Base-by-base conservation (phyloP, 2,797 vertebrate species). In the Phalloptychus januarius region DNA sequence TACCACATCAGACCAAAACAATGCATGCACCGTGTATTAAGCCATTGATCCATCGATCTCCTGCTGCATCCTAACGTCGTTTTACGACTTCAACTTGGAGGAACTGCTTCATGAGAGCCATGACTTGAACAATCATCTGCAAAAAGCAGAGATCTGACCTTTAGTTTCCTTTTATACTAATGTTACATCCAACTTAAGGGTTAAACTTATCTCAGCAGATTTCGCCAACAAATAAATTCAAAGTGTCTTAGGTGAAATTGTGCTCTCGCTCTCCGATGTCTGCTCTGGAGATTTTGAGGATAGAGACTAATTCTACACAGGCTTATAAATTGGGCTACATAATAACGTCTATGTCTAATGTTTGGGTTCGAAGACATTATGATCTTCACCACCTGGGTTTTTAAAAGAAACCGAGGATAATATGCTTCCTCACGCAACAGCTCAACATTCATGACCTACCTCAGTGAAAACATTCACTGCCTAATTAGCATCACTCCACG, bases 271-370 rank as follows among this genome's bases (percentile, higher is more conserved):
- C 63, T 40, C 63, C 2, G 1, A 40, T n/a, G 10, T 67, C 20
- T 18, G 0, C 4, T 10, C 20, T 67, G 3, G 63, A 40, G 18
- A 25, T 25, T 40, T 25, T n/a, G 23, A 16, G 40, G n/a, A 44
- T 13, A 25, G 16, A 23, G n/a, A 81, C 11, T 28, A 76, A 75
- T 78, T 83, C 67, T 63, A 54, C 38, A 33, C 16, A 45, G 77
- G 81, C 58, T 77, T 69, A 82, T 2, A 71, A 82, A 83, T 33
- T 11, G 65, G 50, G 74, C 23, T 15, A 40, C 7, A 20, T n/a
- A 31, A 54, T 52, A 11, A 42, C 33, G 16, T 23, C 48, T 33
- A 42, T 5, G 25, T 38, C 18, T 16, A 25, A 23, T 63, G 5
- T 56, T 13, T 50, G 33, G 31, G n/a, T 38, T 50, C 20, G 61